Evolutionary conservation across 1,140 invertebrate species (phyloP).

Genomic region (Aporrectodea caliginosa): DNA sequence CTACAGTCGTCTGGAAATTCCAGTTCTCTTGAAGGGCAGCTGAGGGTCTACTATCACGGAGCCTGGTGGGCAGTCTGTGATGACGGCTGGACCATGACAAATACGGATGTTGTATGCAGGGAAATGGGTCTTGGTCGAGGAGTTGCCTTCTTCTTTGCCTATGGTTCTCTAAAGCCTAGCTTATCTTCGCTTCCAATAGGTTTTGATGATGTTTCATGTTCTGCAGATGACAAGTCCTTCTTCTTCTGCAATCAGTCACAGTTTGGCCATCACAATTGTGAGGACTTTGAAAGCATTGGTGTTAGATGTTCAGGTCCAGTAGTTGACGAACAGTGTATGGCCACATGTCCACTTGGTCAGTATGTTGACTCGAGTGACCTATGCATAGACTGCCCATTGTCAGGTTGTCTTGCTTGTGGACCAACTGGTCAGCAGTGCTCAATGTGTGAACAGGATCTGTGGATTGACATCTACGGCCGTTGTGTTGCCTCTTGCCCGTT

Average conservation of each 20-base stretch:
- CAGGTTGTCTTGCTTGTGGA: neutral
- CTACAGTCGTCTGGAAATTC: neutral
- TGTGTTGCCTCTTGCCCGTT: neutral
- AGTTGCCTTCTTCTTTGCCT: neutral
- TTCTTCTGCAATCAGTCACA: neutral
- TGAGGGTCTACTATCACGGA: neutral
- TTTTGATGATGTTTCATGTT: neutral
- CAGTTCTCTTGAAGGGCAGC: neutral
- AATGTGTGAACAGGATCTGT: neutral
- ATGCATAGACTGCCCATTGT: neutral
- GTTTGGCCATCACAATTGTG: neutral
- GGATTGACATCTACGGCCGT: neutral
- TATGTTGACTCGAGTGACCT: neutral
- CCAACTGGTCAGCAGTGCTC: neutral
- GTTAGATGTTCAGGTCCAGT: neutral
- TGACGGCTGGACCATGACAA: neutral
- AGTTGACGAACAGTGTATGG: neutral
- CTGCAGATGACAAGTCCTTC: neutral
- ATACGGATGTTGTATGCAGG: conserved; percentile 1
- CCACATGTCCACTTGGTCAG: neutral
- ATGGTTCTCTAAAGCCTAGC: neutral
- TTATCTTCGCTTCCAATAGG: neutral
- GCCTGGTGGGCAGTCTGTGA: neutral
- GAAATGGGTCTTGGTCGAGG: conserved; percentile 11
- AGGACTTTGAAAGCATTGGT: conserved; percentile 1